Evolutionary conservation across 2,888 invertebrate genomes (phyloP).

Genomic region (Caenorhabditis japonica): DNA sequence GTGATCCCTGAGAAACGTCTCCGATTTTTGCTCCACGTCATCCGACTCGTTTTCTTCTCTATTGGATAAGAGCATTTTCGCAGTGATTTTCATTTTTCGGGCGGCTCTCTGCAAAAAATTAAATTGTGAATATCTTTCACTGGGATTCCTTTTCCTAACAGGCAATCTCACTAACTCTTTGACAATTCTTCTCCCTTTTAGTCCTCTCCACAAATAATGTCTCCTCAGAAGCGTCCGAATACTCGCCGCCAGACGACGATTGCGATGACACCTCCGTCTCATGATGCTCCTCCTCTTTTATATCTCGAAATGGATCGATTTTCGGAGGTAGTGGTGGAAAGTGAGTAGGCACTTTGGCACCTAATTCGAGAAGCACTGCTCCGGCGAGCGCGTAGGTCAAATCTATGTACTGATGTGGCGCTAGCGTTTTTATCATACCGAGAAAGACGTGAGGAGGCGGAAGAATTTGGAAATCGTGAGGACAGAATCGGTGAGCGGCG

Average conservation of each 20-base stretch:
- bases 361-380: conserved; percentile 26
- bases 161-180: conserved; percentile 13
- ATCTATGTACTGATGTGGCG: conserved; percentile 48
- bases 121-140: not conserved
- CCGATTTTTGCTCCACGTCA: not conserved
- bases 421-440: conserved; percentile 31
- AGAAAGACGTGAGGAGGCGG: conserved; percentile 47
- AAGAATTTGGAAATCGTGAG: conserved; percentile 34
- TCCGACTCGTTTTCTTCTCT: not conserved
- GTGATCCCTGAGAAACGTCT: conserved; percentile 16
- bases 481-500: conserved; percentile 25
- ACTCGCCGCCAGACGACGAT: conserved; percentile 45
- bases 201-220: not conserved
- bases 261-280: conserved; percentile 28
- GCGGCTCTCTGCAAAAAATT: conserved; percentile 19
- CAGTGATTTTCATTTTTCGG: conserved; percentile 13
- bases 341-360: conserved; percentile 18
- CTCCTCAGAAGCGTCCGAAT: conserved; percentile 44
- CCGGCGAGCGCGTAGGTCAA: conserved; percentile 47
- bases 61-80: not conserved
- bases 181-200: conserved; percentile 10
- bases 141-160: too few relatives aligned
- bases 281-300: conserved; percentile 7
- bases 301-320: conserved; percentile 37
- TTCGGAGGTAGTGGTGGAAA: conserved; percentile 44